phyloP scores from a whole-genome alignment of 23 tunicate species.

The Trididemnum miniatum region DNA sequence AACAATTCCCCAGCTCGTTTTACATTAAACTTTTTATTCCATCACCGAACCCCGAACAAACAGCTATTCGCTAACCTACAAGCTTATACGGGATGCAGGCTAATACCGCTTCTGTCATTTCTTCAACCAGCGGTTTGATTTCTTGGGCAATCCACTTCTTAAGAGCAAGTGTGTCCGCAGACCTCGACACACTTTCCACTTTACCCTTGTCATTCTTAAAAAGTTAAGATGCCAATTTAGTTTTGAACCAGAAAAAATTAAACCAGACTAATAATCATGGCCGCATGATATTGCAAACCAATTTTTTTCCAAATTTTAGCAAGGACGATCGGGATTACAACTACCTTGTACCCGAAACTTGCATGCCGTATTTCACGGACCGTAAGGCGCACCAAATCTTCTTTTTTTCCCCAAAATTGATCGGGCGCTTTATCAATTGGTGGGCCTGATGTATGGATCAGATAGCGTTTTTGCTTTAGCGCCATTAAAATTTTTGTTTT shows the following conservation, averaged over 20 bases:
- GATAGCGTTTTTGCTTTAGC: background rate
- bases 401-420: background rate
- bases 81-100: background rate
- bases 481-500: too few relatives aligned
- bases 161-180: background rate
- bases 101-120: conserved; percentile 79
- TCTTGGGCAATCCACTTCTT: conserved; percentile 38
- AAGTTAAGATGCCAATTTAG: background rate
- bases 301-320: too few relatives aligned
- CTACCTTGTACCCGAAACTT: too few relatives aligned
- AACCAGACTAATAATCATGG: too few relatives aligned
- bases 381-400: background rate
- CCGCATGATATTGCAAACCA: too few relatives aligned
- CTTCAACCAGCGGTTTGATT: conserved; percentile 52
- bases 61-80: background rate
- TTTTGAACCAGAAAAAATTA: too few relatives aligned
- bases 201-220: conserved; percentile 30
- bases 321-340: too few relatives aligned
- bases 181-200: conserved; percentile 10
- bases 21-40: too few relatives aligned
- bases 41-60: too few relatives aligned
- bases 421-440: background rate
- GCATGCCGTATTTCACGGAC: background rate
- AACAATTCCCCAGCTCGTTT: too few relatives aligned
- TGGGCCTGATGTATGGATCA: background rate